Evolutionary conservation across 2,888 invertebrate species (phyloP), one percentile per base, ranked within the genome.

Genomic region (Dryadula phaetusa): DNA sequence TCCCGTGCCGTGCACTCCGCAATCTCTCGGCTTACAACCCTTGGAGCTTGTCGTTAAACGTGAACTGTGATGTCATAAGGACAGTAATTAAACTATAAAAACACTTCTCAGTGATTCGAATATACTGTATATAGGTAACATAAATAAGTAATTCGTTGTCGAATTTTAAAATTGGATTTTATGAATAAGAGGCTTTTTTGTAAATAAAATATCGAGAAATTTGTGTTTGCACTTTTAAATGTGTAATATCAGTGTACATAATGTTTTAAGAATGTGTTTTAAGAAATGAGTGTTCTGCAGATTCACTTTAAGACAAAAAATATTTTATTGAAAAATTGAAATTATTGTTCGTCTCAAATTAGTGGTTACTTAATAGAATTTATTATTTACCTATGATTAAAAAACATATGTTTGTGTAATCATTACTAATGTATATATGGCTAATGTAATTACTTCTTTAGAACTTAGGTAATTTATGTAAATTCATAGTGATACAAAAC

Each of bases 1-100:
- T 66, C 74, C 76, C 60, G 73, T 74, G 62, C 82, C 82, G 70
- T 83, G 80, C 75, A 83, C 81, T 61, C 78, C 84, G 91, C 94
- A 83, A 90, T 71, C 77, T 37, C 84, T 87, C 68, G 85, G 81
- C 47, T 77, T 81, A 52, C 92, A 91, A 71, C 92, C 91, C 3
- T 85, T 92, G 2, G 92, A 92, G 74, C 85, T 92, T 44, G 92
- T 92, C 32, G 92, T 92, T 70, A 92, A 92, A 75, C 86, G 92
- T 44, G 92, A 92, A 77, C 87, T 92, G 84, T 92, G 83, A 91
- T 28, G 56, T n/a, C 22, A 22, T 16, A 10, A 56, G n/a, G 22
- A 56, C n/a, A 40, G 40, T 56, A 25, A 40, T 56, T 40, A 40
- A 40, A 60, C 28, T 14, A 0, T 4, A 44, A 60, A 40, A 60